phyloP scores from a whole-genome alignment of 2,113 vertebrate genomes.

The Tragelaphus buxtoni region DNA sequence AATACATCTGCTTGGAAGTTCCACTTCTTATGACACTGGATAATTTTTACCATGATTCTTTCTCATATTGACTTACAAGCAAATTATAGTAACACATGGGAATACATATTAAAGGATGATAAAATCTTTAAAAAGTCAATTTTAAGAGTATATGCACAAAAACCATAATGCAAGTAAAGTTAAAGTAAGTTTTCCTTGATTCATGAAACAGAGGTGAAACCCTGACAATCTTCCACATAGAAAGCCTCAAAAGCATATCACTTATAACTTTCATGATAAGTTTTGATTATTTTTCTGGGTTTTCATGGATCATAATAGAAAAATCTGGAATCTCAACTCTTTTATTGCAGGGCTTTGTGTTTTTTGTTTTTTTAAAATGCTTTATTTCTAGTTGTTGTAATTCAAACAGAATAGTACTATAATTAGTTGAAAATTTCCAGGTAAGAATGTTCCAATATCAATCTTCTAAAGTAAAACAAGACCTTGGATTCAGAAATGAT shows the following conservation, averaged over 20 bases:
- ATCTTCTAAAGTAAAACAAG: background rate
- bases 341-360: background rate
- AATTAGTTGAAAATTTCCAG: background rate
- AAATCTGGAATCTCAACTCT: background rate
- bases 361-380: background rate
- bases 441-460: background rate
- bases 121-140: background rate
- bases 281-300: background rate
- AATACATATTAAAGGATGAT: background rate
- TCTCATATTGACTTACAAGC: background rate
- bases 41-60: accelerated
- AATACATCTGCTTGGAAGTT: background rate
- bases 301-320: background rate
- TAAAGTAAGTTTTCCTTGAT: background rate
- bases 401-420: background rate
- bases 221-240: accelerated
- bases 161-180: background rate
- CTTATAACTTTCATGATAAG: background rate
- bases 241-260: background rate
- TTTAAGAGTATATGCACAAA: background rate
- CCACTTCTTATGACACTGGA: accelerated
- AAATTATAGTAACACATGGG: accelerated
- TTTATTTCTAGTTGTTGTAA: background rate
- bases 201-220: background rate
- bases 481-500: background rate